Base-by-base conservation (phyloP, 2,797 vertebrate species). In the Lepidocolaptes lacrymiger region DNA sequence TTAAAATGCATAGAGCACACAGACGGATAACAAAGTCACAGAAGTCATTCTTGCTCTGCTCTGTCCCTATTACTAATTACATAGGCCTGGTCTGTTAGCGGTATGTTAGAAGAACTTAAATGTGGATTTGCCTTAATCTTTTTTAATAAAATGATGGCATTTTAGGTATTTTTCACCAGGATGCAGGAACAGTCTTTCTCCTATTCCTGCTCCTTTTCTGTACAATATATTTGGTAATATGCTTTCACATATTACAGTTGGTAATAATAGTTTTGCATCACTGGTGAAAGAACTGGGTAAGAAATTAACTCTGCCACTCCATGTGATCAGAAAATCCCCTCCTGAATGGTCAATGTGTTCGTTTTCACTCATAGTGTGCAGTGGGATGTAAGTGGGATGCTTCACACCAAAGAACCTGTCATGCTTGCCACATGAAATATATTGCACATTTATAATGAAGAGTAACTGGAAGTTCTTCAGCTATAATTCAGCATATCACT, bases 391-490 rank as follows among this genome's bases (percentile, higher is more conserved):
- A 62, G 19, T 52, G n/a, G n/a, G n/a, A n/a, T n/a, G 64, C 46
- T 54, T 73, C 28, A 27, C 30, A 63, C 10, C n/a, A 85, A 36
- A 85, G 16, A 72, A 62, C 64, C 21, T 41, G 39, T 39, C 54
- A 73, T 7, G 8, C 36, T 48, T 91, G 30, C 32, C n/a, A 20
- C 39, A 41, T 68, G 46, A 93, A 81, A 93, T 85, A 91, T 5
- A 64, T 8, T 34, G n/a, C 58, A 69, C 7, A 30, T 78, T 64
- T 88, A 82, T 26, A 68, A 44, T 16, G 7, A 63, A 59, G 34
- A 79, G 23, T 78, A 96, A 93, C 17, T 89, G 44, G 28, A 95
- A 89, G 22, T 64, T 91, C 58, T 85, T 85, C 30, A 61, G 36
- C 41, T 82, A 34, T 27, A 90, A 62, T 69, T 63, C 79, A 85